Conservation (phyloP, 2,888 invertebrate species). For the Eupithecia exiguata region DNA sequence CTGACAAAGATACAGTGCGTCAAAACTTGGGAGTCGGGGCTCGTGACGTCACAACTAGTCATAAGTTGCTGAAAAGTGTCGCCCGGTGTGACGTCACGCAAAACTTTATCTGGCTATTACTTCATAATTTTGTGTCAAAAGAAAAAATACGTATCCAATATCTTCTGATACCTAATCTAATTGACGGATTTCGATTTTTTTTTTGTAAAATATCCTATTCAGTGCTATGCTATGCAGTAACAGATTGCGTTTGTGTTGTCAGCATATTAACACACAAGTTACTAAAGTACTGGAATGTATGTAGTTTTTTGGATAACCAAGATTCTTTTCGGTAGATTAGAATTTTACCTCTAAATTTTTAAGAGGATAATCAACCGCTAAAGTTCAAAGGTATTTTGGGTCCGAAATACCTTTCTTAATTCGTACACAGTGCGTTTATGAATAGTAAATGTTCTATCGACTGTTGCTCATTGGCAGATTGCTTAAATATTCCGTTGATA, state of each 20-base stretch:
- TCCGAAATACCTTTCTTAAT: conserved; percentile 23
- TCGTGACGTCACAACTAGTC: too few relatives aligned
- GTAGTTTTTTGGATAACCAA: not conserved
- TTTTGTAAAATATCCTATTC: too few relatives aligned
- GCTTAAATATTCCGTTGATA: conserved; percentile 20
- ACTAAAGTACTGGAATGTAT: not conserved
- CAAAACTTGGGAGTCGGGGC: too few relatives aligned
- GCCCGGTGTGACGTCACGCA: too few relatives aligned
- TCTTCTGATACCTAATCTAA: too few relatives aligned
- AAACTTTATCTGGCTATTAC: too few relatives aligned
- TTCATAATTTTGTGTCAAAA: too few relatives aligned
- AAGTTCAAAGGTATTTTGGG: not conserved
- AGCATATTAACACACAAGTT: not conserved
- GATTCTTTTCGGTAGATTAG: not conserved
- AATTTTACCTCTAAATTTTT: not conserved
- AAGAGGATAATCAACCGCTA: not conserved
- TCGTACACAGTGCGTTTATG: conserved; percentile 10
- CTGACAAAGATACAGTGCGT: too few relatives aligned
- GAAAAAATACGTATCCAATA: too few relatives aligned
- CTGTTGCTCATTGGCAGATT: conserved; percentile 10
- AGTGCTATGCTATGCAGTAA: not conserved
- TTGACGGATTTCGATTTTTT: too few relatives aligned
- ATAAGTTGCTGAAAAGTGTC: too few relatives aligned
- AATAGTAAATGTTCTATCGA: conserved; percentile 15
- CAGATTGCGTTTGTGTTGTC: not conserved